These are phyloP conservation scores for Atta texana DNA, from an alignment of 1,140 invertebrate species.

Conservation along the genomic window DNA sequence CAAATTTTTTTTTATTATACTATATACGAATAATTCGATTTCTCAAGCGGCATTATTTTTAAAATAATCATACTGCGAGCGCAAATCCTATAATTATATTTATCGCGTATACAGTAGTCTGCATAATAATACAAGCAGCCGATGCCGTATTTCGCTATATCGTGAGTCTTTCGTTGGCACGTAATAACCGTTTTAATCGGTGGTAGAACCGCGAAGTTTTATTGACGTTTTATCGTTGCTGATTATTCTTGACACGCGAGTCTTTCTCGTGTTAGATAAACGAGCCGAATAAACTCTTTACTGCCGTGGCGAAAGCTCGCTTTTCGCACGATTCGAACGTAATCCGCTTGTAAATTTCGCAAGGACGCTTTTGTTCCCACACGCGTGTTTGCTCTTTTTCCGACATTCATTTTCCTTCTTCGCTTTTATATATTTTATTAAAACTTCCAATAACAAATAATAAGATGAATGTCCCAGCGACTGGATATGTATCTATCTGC, in stretches of 20 bases:
- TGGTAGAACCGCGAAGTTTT: conserved; percentile 31
- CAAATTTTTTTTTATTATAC: neutral
- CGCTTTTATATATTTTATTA: neutral
- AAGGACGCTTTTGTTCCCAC: conserved; percentile 21
- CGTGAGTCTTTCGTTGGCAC: neutral
- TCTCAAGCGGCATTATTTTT: neutral
- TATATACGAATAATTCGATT: neutral
- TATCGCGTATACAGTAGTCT: conserved; percentile 18
- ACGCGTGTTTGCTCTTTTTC: neutral
- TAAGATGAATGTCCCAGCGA: too few relatives aligned
- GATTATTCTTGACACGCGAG: conserved; percentile 56
- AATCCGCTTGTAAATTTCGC: conserved; percentile 52
- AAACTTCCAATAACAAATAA: conserved; percentile 12
- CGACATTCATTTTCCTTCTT: neutral
- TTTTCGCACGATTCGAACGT: conserved; percentile 24
- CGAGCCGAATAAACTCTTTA: conserved; percentile 46
- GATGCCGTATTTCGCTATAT: conserved; percentile 12
- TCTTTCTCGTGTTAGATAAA: conserved; percentile 46
- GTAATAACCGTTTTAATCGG: conserved; percentile 58
- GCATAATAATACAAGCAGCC: conserved; percentile 32
- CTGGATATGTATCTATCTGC: too few relatives aligned
- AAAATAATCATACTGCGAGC: neutral
- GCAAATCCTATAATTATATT: conserved; percentile 1
- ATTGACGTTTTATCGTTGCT: conserved; percentile 56
- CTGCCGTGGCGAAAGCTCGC: conserved; percentile 44